Evolutionary conservation across 2,797 vertebrate species (phyloP), one percentile per base, ranked within the genome.

Genomic region (Dermochelys coriacea): DNA sequence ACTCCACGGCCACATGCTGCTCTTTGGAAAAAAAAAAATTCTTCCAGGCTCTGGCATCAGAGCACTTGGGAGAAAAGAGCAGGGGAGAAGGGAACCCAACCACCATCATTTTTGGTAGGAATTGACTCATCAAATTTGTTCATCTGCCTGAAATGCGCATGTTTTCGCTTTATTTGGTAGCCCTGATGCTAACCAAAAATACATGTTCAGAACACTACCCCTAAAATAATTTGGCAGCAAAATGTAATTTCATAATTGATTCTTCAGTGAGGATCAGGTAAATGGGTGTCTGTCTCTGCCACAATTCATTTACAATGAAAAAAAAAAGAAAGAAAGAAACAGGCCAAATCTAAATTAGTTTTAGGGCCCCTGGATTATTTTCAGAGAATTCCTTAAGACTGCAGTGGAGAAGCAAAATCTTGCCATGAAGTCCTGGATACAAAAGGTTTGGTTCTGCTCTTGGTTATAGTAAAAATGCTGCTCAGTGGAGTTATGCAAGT

Each of bases 1-100:
- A 95, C 90, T 96, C 91, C 94, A 87, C 74, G 96, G 96, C 96
- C 95, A 94, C 97, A 97, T 96, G 96, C 96, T 97, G 96, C 95
- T 96, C 90, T 97, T 97, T 97, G 96, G 96, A 96, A 96, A 94
- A 7, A 96, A 96, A n/a, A 41, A 97, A 97, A 95, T 89, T 82
- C 87, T 97, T 94, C 91, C 93, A 96, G 88, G 94, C 93, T 96
- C 80, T 95, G 91, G 94, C 97, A 96, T 88, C 80, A 91, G 82
- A 96, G 74, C 52, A 90, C 89, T 96, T 89, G 11, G 6, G 25
- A 23, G 8, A 54, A 93, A 91, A 84, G 8, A 54, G 11, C 77
- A 64, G 90, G 79, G 82, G 89, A 80, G 7, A 8, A 59, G 91
- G 64, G 85, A 54, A 16, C 23, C 5, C 37, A 84, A 29, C 71